These are phyloP conservation scores for Eupithecia abbreviata DNA, from an alignment of 2,888 invertebrate species.

Conservation along the genomic window DNA sequence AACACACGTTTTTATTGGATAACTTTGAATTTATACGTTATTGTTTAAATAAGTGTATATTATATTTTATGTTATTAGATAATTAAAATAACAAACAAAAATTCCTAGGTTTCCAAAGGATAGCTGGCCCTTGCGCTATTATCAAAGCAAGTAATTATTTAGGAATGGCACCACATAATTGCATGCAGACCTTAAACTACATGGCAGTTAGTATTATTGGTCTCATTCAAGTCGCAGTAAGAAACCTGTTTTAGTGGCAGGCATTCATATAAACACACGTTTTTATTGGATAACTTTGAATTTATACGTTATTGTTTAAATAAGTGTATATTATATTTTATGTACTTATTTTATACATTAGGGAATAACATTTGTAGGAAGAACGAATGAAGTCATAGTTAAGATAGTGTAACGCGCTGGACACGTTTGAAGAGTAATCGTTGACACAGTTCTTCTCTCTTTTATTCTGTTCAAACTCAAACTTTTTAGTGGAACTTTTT, in stretches of 20 bases:
- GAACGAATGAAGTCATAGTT: neutral
- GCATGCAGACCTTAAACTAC: constrained; percentile 29
- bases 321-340: too few relatives aligned
- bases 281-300: neutral
- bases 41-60: too few relatives aligned
- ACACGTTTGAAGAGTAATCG: too few relatives aligned
- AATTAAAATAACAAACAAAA: too few relatives aligned
- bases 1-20: neutral
- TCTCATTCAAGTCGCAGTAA: neutral
- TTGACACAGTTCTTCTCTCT: too few relatives aligned
- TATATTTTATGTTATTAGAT: too few relatives aligned
- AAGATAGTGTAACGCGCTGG: neutral
- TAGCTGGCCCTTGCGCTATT: neutral
- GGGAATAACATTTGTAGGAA: neutral
- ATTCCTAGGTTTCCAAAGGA: neutral
- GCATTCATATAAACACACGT: neutral
- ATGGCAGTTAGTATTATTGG: neutral
- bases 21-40: neutral
- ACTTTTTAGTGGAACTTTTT: too few relatives aligned
- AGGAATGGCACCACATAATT: constrained; percentile 6
- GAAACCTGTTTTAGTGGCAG: neutral
- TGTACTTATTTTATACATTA: too few relatives aligned
- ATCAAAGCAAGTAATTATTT: neutral
- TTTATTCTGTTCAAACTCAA: too few relatives aligned
- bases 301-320: neutral